These are phyloP conservation scores for Porites divaricata DNA, from an alignment of 92 coral and sea anemone genomes.

Conservation along the genomic window DNA sequence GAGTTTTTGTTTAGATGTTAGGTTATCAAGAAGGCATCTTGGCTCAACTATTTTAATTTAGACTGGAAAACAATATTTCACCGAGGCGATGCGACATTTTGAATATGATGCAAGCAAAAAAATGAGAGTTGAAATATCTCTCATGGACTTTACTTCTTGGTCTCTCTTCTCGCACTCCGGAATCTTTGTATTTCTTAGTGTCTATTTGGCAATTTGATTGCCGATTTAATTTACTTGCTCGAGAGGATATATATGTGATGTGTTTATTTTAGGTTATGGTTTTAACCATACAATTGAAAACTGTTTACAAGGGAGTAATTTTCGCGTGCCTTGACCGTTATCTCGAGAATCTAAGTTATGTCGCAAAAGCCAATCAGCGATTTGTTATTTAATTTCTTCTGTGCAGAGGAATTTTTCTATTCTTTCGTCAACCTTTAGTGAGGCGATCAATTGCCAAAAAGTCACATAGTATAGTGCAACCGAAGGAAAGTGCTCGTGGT, in stretches of 20 bases:
- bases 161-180: not conserved
- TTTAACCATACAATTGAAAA: constrained; percentile 19
- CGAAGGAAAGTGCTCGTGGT: no score
- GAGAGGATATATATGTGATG: constrained; percentile 13
- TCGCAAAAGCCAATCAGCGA: not conserved
- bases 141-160: not conserved
- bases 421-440: not conserved
- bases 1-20: not conserved
- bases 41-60: constrained; percentile 5
- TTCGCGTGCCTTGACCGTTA: not conserved
- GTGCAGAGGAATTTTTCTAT: not conserved
- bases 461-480: no score
- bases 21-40: constrained; percentile 19
- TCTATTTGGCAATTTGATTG: not conserved
- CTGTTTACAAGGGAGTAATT: not conserved
- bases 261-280: constrained; percentile 13
- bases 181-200: not conserved
- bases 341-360: not conserved
- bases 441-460: no score
- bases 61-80: not conserved
- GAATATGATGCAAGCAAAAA: not conserved
- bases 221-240: not conserved
- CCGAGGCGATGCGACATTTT: not conserved
- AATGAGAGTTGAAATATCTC: no score
- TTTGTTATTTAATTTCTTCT: not conserved